phyloP scores from a whole-genome alignment of 2,797 vertebrate species.

The Nannoperca australis region DNA sequence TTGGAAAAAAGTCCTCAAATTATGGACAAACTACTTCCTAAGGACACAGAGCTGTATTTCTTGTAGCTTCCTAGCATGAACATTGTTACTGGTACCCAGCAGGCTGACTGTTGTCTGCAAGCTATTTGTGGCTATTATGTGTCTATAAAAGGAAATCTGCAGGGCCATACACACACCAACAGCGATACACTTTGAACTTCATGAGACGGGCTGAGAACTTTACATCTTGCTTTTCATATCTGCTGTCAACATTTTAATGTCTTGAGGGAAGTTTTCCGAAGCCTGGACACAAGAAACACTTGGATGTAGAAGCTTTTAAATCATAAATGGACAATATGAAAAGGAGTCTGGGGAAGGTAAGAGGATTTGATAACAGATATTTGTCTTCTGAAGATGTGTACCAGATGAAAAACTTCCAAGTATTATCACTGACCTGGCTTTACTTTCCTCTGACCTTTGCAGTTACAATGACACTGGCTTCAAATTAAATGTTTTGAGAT shows the following conservation, averaged over 20 bases:
- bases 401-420: background rate
- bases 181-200: slow-evolving; percentile 83
- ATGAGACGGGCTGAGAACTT: slow-evolving; percentile 77
- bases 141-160: slow-evolving; percentile 95
- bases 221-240: slow-evolving; percentile 69
- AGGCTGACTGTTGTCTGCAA: slow-evolving; percentile 84
- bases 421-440: slow-evolving; percentile 2
- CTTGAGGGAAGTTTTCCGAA: slow-evolving; percentile 49
- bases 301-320: slow-evolving; percentile 63
- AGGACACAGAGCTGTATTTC: slow-evolving; percentile 11
- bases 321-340: slow-evolving; percentile 75
- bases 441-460: slow-evolving; percentile 5
- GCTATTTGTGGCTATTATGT: slow-evolving; percentile 92
- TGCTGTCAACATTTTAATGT: slow-evolving; percentile 74
- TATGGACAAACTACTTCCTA: background rate
- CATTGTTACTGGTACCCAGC: slow-evolving; percentile 83
- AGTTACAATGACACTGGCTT: background rate
- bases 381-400: slow-evolving; percentile 9
- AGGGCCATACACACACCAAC: slow-evolving; percentile 85
- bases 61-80: slow-evolving; percentile 27
- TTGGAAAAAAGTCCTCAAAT: background rate
- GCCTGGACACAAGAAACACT: slow-evolving; percentile 73
- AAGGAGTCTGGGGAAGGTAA: slow-evolving; percentile 87
- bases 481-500: background rate
- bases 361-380: slow-evolving; percentile 51